Evolutionary conservation across 2,797 vertebrate genomes (phyloP).

Genomic region (Spinus pinus): DNA sequence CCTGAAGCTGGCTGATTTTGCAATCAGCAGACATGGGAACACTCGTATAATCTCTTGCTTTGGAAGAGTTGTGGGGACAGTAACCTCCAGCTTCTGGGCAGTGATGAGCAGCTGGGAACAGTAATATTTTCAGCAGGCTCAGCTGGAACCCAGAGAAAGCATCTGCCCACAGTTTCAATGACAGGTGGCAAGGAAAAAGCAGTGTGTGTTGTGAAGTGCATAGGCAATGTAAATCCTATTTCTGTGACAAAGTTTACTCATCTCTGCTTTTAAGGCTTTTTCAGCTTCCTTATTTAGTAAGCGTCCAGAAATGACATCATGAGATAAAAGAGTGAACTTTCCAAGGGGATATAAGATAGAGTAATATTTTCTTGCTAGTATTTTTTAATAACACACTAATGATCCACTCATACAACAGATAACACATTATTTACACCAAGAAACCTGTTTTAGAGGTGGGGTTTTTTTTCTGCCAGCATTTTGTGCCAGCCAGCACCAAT

Average conservation of each 20-base stretch:
- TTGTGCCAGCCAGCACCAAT: background rate
- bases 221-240: background rate
- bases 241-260: background rate
- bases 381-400: background rate
- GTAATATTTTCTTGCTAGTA: background rate
- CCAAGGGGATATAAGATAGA: background rate
- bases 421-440: background rate
- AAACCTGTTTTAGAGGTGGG: background rate
- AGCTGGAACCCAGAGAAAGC: conserved; percentile 33
- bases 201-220: background rate
- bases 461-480: background rate
- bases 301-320: background rate
- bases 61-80: background rate
- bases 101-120: conserved; percentile 18
- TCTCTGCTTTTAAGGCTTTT: background rate
- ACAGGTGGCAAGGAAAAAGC: conserved; percentile 37
- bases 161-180: background rate
- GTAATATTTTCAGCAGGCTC: conserved; percentile 44
- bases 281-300: conserved; percentile 2
- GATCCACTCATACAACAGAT: background rate
- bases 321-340: background rate
- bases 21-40: background rate
- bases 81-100: conserved; percentile 3
- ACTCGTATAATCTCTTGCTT: background rate
- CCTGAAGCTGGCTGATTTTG: background rate